Percentiles rank a stretch among this genome's conserved stretches.
phyloP scores from a whole-genome alignment of 2,797 vertebrate species.

The Hylomyscus alleni region DNA sequence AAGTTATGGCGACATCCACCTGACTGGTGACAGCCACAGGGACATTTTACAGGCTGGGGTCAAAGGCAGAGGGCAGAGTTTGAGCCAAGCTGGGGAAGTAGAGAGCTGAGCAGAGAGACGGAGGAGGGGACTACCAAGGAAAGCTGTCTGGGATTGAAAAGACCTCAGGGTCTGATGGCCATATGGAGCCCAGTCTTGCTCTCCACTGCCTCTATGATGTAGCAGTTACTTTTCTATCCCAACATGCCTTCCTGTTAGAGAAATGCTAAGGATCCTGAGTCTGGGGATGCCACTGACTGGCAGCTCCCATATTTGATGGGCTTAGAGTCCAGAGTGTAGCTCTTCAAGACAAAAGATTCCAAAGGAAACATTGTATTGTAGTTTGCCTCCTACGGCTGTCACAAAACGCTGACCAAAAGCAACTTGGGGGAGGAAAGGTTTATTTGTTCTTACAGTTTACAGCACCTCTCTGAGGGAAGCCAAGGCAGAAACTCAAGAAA shows the following conservation, averaged over 20 bases:
- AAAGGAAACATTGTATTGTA: background rate
- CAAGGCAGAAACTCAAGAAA: background rate
- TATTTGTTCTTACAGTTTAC: background rate
- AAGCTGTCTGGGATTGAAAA: background rate
- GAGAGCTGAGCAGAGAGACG: background rate
- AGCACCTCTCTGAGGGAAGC: background rate
- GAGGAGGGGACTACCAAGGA: background rate
- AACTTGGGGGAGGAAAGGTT: background rate
- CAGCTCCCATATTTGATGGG: background rate
- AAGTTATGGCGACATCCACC: conserved; percentile 83
- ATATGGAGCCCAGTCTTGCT: background rate
- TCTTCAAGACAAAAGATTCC: background rate
- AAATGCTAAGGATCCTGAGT: background rate
- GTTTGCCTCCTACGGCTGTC: background rate
- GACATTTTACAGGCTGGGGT: conserved; percentile 78
- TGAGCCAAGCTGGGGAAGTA: background rate
- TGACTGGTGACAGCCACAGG: conserved; percentile 80
- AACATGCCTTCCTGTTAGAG: background rate
- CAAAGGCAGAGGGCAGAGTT: conserved; percentile 51
- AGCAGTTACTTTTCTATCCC: background rate
- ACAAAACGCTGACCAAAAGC: background rate
- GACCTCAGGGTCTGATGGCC: background rate
- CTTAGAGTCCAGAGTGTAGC: background rate
- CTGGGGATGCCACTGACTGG: background rate
- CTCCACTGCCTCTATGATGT: rapidly evolving